Evolutionary conservation across 2,888 invertebrate genomes (phyloP).

Genomic region (Dryobota labecula): DNA sequence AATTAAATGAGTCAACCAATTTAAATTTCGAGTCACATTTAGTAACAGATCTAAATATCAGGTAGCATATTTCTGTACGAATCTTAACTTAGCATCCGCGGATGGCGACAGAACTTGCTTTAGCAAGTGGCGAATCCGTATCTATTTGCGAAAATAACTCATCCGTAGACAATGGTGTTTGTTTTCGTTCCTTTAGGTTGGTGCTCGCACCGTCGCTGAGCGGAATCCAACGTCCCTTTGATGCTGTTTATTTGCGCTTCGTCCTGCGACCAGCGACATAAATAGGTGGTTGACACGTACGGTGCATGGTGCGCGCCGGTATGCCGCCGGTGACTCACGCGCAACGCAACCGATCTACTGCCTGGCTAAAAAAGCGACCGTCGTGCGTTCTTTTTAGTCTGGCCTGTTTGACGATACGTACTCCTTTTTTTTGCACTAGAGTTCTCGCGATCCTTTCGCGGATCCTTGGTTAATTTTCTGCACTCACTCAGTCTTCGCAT

Average conservation of each 20-base stretch:
- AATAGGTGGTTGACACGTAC: conserved; percentile 90
- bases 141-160: conserved; percentile 89
- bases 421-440: conserved; percentile 71
- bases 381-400: conserved; percentile 78
- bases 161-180: conserved; percentile 88
- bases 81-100: conserved; percentile 54
- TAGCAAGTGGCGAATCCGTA: conserved; percentile 66
- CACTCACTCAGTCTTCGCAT: conserved; percentile 3
- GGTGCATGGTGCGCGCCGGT: conserved; percentile 84
- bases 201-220: conserved; percentile 74
- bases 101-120: conserved; percentile 58
- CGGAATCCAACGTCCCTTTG: conserved; percentile 88
- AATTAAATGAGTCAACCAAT: conserved; percentile 32
- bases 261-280: conserved; percentile 89
- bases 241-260: conserved; percentile 89
- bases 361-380: conserved; percentile 79
- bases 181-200: conserved; percentile 84
- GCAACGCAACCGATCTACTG: conserved; percentile 76
- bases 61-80: conserved; percentile 23
- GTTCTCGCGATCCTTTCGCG: conserved; percentile 60
- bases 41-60: conserved; percentile 9
- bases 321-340: conserved; percentile 85
- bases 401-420: conserved; percentile 64
- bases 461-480: conserved; percentile 19
- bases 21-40: conserved; percentile 21